phyloP scores from a whole-genome alignment of 2,113 vertebrate genomes.

The Nothoprocta pentlandii region DNA sequence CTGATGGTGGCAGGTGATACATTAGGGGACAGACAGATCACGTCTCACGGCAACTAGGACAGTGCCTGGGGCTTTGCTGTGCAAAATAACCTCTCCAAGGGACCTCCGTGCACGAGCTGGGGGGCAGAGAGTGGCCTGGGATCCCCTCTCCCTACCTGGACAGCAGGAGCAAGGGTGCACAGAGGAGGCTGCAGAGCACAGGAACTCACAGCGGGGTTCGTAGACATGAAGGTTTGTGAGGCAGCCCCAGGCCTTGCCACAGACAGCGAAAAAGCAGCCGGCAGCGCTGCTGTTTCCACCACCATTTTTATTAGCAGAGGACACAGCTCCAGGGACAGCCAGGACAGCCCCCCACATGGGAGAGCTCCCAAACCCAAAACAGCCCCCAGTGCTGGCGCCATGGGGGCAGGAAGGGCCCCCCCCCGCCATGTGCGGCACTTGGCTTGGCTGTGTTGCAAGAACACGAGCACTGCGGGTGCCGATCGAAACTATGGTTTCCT shows the following conservation, averaged over 20 bases:
- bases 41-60: no score
- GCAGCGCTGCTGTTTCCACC: no score
- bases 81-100: no score
- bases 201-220: background rate
- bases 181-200: background rate
- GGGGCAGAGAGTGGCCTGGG: background rate
- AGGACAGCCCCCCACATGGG: fast-evolving
- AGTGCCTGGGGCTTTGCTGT: background rate
- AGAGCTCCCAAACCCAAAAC: fast-evolving
- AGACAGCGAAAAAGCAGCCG: no score
- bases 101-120: no score
- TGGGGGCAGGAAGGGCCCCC: no score
- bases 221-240: background rate
- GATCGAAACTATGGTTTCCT: fast-evolving
- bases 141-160: fast-evolving
- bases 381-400: fast-evolving
- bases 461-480: no score
- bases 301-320: background rate
- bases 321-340: background rate
- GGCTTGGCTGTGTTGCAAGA: background rate
- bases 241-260: background rate
- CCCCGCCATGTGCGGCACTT: no score
- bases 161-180: fast-evolving
- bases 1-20: background rate
- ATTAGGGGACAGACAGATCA: no score